A percentile compares a stretch with the other conserved stretches of the same genome.
These are phyloP conservation scores for Irena cyanogastra DNA, from an alignment of 2,113 vertebrate genomes.

Conservation along the genomic window DNA sequence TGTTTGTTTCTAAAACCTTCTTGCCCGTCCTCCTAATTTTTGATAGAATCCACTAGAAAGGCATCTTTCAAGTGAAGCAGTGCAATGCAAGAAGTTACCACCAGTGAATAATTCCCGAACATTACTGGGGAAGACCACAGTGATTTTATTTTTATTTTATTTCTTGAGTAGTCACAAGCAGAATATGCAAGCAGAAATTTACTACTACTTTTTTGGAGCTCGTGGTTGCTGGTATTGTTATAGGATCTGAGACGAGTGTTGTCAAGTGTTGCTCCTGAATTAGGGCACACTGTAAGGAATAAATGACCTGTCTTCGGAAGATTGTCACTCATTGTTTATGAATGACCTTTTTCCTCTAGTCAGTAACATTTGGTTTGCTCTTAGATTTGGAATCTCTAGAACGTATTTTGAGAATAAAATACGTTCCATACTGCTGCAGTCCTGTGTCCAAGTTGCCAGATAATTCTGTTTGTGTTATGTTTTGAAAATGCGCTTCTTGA, in stretches of 20 bases:
- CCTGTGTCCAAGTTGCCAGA: background rate
- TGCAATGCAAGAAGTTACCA: background rate
- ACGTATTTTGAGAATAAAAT: background rate
- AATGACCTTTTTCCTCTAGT: background rate
- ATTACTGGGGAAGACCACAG: background rate
- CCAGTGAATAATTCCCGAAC: background rate
- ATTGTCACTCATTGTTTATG: background rate
- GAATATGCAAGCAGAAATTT: background rate
- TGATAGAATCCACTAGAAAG: background rate
- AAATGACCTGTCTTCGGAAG: background rate
- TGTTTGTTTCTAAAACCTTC: background rate
- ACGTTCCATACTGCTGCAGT: background rate
- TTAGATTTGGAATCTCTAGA: background rate
- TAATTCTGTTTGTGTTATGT: background rate
- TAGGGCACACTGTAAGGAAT: background rate
- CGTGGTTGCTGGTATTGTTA: background rate
- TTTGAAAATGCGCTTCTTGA: background rate
- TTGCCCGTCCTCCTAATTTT: background rate
- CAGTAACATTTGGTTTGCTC: background rate
- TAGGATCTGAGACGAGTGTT: background rate
- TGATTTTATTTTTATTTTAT: background rate
- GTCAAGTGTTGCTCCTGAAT: background rate
- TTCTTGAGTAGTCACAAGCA: background rate
- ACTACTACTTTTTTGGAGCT: background rate
- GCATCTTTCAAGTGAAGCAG: background rate